These are phyloP conservation scores for Metaphire vulgaris DNA, from an alignment of 1,140 invertebrate species.

Conservation along the genomic window DNA sequence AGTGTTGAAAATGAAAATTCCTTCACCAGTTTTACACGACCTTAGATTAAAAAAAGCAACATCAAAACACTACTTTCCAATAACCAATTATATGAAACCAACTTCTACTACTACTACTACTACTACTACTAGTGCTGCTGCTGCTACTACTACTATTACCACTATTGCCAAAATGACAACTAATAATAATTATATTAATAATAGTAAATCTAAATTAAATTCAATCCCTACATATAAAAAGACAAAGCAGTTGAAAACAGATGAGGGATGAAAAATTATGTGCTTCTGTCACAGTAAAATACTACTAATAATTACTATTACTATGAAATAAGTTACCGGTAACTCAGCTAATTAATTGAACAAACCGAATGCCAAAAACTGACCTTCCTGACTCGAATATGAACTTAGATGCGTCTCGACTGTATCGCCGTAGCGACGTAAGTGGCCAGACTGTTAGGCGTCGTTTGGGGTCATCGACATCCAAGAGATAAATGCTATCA, in stretches of 20 bases:
- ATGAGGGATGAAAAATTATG: no score
- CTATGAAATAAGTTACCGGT: background rate
- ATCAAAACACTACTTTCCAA: background rate
- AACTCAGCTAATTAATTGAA: no score
- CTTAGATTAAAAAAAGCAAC: background rate
- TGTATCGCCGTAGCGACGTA: background rate
- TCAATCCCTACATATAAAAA: no score
- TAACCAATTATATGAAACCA: background rate
- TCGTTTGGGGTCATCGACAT: background rate
- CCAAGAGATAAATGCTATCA: background rate
- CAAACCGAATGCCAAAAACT: no score
- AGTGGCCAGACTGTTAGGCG: background rate
- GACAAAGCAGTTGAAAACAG: no score
- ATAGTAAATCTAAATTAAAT: background rate
- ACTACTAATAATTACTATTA: background rate
- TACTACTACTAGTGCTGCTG: background rate
- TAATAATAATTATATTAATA: background rate
- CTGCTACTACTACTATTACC: background rate
- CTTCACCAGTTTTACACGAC: background rate
- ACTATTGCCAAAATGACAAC: background rate
- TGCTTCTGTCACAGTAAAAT: no score
- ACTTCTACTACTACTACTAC: background rate
- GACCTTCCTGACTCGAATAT: background rate
- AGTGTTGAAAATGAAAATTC: background rate
- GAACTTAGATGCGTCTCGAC: background rate